Base-by-base conservation (phyloP, 2,797 vertebrate species). In the Geotrypetes seraphini region DNA sequence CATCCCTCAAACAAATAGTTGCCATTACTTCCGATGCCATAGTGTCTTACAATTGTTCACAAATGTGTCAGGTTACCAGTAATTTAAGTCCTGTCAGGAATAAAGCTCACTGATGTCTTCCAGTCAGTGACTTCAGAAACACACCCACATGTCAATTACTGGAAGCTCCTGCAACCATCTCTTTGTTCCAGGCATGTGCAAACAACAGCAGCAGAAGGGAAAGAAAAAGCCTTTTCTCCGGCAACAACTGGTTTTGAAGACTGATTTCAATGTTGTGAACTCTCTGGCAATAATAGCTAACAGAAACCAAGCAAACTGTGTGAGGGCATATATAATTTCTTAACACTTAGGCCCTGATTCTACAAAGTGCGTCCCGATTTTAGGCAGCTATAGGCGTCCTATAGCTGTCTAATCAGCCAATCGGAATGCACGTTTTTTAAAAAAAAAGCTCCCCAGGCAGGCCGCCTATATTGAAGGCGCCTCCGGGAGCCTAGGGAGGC, bases 71-170 rank as follows among this genome's bases (percentile, higher is more conserved):
- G 72, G 64, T 73, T 72, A 71, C 75, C 48, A 73, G 78, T 74
- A 73, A 75, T 77, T 75, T 76, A 62, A 71, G 78, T 82, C 82
- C 75, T 70, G 74, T 84, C 80, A 77, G 67, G 71, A 73, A 78
- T 60, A 67, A 79, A 78, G 71, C 73, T 73, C 57, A 64, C 44
- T 73, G 61, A 78, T 75, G 86, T 78, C 63, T 84, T 83, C 73
- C 73, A 82, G 79, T 76, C 61, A 75, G 75, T 78, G 80, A 80
- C 79, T 84, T 84, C 81, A 75, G 73, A 69, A 71, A 64, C 71
- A 73, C 83, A 50, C 85, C 84, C 84, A 86, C 85, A 65, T 74
- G 74, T 81, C 84, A 82, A 80, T 85, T 83, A 85, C 78, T 52
- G 73, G 83, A 85, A 86, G 71, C 71, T 22, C 43, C 4, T 9